phyloP scores from a whole-genome alignment of 2,797 vertebrate species.

The Molossus alvarezi region DNA sequence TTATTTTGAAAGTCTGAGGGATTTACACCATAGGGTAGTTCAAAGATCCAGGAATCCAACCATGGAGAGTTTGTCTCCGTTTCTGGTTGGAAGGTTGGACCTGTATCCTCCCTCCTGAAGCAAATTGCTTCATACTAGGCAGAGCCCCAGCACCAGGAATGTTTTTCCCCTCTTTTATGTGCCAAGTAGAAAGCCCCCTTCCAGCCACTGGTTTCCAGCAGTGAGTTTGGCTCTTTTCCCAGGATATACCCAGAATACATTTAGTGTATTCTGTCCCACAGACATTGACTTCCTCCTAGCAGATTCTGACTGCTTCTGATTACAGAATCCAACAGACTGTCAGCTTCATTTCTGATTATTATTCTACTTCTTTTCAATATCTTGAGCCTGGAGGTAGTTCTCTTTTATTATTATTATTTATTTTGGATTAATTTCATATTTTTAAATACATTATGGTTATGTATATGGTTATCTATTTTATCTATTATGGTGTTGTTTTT shows the following conservation, averaged over 20 bases:
- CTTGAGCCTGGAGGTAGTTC: neutral
- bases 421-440: neutral
- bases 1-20: slow-evolving; percentile 43
- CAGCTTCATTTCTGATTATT: neutral
- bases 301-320: slow-evolving; percentile 11
- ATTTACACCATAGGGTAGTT: slow-evolving; percentile 44
- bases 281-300: neutral
- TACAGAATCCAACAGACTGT: neutral
- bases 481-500: neutral
- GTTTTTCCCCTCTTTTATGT: neutral
- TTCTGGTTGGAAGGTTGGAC: slow-evolving; percentile 15
- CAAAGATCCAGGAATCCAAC: neutral
- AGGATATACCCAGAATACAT: neutral
- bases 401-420: neutral
- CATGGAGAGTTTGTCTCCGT: slow-evolving; percentile 1
- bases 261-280: neutral
- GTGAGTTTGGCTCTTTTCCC: slow-evolving; percentile 55
- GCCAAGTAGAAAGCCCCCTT: neutral
- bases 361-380: neutral
- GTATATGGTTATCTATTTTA: neutral
- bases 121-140: slow-evolving; percentile 30
- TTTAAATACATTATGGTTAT: neutral
- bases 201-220: slow-evolving; percentile 32
- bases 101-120: neutral
- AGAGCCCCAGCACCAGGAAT: neutral